These are phyloP conservation scores for Hololepta plana DNA, from an alignment of 2,888 invertebrate species.

Conservation along the genomic window DNA sequence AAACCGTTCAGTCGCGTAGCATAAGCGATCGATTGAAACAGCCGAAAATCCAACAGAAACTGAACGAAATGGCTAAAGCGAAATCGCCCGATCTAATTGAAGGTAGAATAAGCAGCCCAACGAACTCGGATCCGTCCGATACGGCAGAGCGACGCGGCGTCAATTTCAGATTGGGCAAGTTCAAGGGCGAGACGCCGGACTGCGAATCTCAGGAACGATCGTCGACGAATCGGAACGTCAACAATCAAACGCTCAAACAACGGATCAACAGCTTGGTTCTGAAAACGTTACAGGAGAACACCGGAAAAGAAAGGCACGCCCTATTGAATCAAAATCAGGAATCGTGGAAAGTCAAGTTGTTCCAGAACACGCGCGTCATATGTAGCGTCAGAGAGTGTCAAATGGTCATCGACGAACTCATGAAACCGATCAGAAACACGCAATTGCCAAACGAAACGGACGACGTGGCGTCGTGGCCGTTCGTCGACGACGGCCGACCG, in stretches of 20 bases:
- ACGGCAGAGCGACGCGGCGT: conserved; percentile 9
- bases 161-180: conserved; percentile 16
- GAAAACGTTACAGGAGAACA: conserved; percentile 79
- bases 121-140: conserved; percentile 5
- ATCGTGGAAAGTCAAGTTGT: conserved; percentile 62
- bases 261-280: conserved; percentile 75
- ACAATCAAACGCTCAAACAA: conserved; percentile 69
- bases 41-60: conserved; percentile 20
- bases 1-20: conserved; percentile 10
- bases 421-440: conserved; percentile 24
- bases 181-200: conserved; percentile 4
- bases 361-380: conserved; percentile 68
- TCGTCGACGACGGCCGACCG: conserved; percentile 28
- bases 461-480: conserved; percentile 19
- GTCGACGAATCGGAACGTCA: conserved; percentile 24
- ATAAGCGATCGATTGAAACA: conserved; percentile 24
- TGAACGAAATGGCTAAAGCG: conserved; percentile 14
- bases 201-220: too few species aligned
- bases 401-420: conserved; percentile 55
- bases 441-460: conserved; percentile 1
- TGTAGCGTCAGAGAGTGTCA: conserved; percentile 62
- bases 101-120: too few species aligned
- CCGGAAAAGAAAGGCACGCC: conserved; percentile 35
- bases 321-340: conserved; percentile 32
- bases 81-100: conserved; percentile 9